Base-by-base conservation (phyloP, 2,113 vertebrate genomes). In the Nansenia antarctica region DNA sequence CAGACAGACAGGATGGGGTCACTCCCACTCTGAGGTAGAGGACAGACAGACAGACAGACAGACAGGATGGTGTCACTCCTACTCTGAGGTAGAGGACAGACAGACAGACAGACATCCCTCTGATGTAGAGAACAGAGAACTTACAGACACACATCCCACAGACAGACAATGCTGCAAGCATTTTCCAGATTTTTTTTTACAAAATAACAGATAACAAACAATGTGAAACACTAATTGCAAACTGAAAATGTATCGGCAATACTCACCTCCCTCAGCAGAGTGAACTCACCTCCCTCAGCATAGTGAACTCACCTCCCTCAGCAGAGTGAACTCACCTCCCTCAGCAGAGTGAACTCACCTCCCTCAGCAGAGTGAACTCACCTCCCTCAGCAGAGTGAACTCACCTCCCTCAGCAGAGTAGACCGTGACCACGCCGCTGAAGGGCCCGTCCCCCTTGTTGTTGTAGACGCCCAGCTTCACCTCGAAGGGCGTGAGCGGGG, bases 381-480 rank as follows among this genome's bases (percentile, higher is more conserved):
- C 35, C n/a, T 7, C 20, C n/a, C 45, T 47, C 20, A n/a, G 45
- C 9, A 12, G 37, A 12, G 37, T 3, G 24, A 30, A 58, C 55
- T 90, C 64, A 98, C 97, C 97, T 85, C 96, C 96, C 77, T 98
- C 97, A 0, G 97, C 97, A 32, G 97, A 98, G 74, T 94, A 94
- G 80, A 99, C 96, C 68, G 97, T 87, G 32, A 98, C 95, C 9
- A 96, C 94, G 62, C 84, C 90, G 74, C 97, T 98, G 87, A 99
- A 99, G 0, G 97, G 97, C 1, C 97, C 97, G 1, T 99, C 97
- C 35, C 97, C 97, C 87, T 96, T 98, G 69, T 99, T 98, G 90
- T 99, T 99, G 80, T 99, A 99, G 24, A 97, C 95, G 0, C 97
- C 97, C 61, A 99, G 95, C 86, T 98, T 98, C 64, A 99, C 97